Evolutionary conservation across 1,140 invertebrate genomes (phyloP).

Genomic region (Drosophila neocordata): DNA sequence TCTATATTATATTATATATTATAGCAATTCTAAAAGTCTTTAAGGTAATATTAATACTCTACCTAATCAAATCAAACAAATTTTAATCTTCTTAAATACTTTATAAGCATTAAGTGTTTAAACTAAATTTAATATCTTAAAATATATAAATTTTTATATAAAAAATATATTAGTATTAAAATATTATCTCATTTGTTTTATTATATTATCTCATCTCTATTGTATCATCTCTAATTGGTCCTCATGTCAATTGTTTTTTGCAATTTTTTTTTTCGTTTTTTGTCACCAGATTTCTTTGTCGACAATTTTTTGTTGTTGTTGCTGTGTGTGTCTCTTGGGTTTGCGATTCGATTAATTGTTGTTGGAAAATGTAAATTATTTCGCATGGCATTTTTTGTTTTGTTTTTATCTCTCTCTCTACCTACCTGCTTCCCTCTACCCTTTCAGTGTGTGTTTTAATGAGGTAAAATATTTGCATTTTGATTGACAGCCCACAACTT

Average conservation of each 20-base stretch:
- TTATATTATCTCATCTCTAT: no score
- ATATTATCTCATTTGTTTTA: no score
- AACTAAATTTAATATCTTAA: no score
- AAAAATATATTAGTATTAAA: no score
- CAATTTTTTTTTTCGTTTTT: conserved; percentile 46
- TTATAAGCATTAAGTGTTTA: no score
- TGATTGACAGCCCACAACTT: conserved; percentile 65
- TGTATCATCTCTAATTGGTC: conserved; percentile 6
- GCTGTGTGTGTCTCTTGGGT: conserved; percentile 23
- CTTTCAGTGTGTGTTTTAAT: conserved; percentile 56
- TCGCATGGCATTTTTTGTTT: conserved; percentile 42
- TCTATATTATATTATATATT: no score
- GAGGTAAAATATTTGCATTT: conserved; percentile 74
- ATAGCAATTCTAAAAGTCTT: no score
- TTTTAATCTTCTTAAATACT: no score
- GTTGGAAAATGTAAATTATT: conserved; percentile 76
- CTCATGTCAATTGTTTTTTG: conserved; percentile 26
- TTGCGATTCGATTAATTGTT: conserved; percentile 66
- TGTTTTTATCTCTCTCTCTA: conserved; percentile 17
- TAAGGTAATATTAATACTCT: no score
- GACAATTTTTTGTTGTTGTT: conserved; percentile 20
- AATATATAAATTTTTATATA: no score
- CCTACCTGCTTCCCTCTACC: neutral
- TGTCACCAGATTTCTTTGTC: conserved; percentile 54
- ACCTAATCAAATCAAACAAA: no score